phyloP scores from a whole-genome alignment of 2,797 vertebrate species.

The Chelonia mydas region DNA sequence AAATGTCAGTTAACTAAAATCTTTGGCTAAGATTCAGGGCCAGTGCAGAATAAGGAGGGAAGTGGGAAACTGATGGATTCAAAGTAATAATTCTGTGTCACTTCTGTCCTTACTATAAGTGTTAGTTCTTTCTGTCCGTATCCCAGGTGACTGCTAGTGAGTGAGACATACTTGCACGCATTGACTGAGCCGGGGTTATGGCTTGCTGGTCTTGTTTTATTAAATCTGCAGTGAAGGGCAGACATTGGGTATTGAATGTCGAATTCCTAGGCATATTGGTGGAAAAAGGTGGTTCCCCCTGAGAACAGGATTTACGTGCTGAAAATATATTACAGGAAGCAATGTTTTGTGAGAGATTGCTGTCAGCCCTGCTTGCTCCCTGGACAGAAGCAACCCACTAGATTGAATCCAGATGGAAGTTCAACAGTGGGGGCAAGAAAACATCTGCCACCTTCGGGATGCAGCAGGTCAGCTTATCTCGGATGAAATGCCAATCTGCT shows the following conservation, averaged over 20 bases:
- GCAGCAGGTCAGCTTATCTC: slow-evolving; percentile 29
- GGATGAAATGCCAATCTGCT: slow-evolving; percentile 14
- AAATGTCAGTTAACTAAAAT: background rate
- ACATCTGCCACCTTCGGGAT: slow-evolving; percentile 52
- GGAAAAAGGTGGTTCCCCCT: slow-evolving; percentile 35
- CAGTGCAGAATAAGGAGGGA: background rate
- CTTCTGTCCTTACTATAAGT: background rate
- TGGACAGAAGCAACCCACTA: slow-evolving; percentile 58
- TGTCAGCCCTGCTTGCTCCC: slow-evolving; percentile 52
- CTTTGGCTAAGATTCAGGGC: background rate
- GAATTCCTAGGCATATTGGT: slow-evolving; percentile 38
- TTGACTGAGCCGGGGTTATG: slow-evolving; percentile 2
- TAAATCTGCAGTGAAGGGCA: slow-evolving; percentile 33
- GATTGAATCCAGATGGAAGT: slow-evolving; percentile 44
- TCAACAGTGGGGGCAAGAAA: slow-evolving; percentile 64
- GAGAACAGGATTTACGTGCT: slow-evolving; percentile 58
- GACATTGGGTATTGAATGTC: slow-evolving; percentile 23
- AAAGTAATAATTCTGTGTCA: background rate
- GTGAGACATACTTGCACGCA: background rate
- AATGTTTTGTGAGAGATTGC: slow-evolving; percentile 56
- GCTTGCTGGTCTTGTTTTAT: slow-evolving; percentile 16
- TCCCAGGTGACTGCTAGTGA: background rate
- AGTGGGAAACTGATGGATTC: background rate
- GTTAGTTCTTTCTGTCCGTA: background rate
- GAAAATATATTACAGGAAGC: slow-evolving; percentile 60